A percentile compares a stretch with the other conserved stretches of the same genome.
Evolutionary conservation across 2,113 vertebrate species (phyloP).

Genomic region (Hippocampus guttulatus): DNA sequence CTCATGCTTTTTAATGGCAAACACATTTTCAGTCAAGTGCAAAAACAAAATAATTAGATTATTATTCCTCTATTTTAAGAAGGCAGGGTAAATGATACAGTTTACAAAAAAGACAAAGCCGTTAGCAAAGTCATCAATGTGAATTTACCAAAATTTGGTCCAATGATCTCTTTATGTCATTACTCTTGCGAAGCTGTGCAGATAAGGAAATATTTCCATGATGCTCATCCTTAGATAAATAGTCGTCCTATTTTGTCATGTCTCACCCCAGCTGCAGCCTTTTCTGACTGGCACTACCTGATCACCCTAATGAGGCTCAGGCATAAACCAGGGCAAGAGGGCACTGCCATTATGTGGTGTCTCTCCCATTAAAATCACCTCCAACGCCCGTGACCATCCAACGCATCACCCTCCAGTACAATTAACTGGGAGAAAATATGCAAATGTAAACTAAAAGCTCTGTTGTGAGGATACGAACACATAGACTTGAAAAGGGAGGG

Average conservation of each 20-base stretch:
- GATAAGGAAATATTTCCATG: conserved; percentile 38
- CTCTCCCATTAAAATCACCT: conserved; percentile 67
- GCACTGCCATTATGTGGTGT: conserved; percentile 68
- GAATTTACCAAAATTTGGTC: not conserved
- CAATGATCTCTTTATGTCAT: not conserved
- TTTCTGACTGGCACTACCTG: conserved; percentile 58
- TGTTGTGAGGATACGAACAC: conserved; percentile 33
- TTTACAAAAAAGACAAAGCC: not conserved
- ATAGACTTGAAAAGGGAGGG: conserved; percentile 14
- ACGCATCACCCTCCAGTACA: conserved; percentile 37
- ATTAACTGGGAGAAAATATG: conserved; percentile 58
- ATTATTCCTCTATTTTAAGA: conserved; percentile 1
- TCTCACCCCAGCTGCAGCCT: conserved; percentile 47
- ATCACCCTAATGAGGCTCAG: conserved; percentile 70
- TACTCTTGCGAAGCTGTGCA: conserved; percentile 1
- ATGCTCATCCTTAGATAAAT: conserved; percentile 48
- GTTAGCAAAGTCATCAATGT: not conserved
- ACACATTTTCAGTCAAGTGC: too few species aligned
- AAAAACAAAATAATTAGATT: not conserved
- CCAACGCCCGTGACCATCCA: conserved; percentile 43
- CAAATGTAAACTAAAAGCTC: conserved; percentile 43
- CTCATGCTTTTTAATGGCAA: too few species aligned
- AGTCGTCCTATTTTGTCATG: conserved; percentile 41
- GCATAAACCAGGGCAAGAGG: conserved; percentile 69
- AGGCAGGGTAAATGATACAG: conserved; percentile 20